Conservation (phyloP, 2,113 vertebrate species). For the Balaeniceps rex region DNA sequence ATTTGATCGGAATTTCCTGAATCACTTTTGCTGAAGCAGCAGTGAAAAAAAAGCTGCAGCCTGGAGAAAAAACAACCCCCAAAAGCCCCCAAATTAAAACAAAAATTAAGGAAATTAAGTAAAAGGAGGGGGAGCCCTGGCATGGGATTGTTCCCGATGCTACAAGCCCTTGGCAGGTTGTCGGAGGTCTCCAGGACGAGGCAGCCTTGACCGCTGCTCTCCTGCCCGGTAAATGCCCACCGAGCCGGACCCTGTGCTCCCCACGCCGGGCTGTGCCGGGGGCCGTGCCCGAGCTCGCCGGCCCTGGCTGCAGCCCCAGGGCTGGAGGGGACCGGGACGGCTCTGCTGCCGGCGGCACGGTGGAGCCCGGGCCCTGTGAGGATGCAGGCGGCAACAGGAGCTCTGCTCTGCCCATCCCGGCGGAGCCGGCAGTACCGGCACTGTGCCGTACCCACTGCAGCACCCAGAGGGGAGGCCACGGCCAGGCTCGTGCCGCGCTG, state of each 20-base stretch:
- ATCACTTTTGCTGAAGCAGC: constrained; percentile 27
- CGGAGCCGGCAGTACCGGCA: fast-evolving
- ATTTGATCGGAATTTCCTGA: constrained; percentile 56
- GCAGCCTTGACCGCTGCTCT: neutral
- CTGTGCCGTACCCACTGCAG: neutral
- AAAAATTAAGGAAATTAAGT: neutral
- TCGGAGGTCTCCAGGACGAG: neutral
- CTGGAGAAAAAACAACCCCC: neutral
- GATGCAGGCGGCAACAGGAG: neutral
- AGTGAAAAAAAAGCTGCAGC: neutral
- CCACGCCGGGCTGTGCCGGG: fast-evolving
- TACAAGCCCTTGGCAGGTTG: neutral
- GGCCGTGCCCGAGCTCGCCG: neutral
- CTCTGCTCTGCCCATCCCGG: neutral
- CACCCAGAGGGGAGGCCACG: neutral
- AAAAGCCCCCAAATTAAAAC: neutral
- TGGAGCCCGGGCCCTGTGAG: fast-evolving
- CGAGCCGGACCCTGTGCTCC: neutral
- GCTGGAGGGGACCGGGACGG: neutral
- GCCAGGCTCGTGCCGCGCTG: neutral
- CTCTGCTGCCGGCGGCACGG: neutral
- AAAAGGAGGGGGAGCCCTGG: neutral
- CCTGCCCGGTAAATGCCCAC: neutral
- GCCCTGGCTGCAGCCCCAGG: neutral
- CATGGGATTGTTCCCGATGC: neutral